Percentiles rank a stretch among this genome's conserved stretches.
Evolutionary conservation across 2,888 invertebrate species (phyloP).

Genomic region (Leucophora obtusa): DNA sequence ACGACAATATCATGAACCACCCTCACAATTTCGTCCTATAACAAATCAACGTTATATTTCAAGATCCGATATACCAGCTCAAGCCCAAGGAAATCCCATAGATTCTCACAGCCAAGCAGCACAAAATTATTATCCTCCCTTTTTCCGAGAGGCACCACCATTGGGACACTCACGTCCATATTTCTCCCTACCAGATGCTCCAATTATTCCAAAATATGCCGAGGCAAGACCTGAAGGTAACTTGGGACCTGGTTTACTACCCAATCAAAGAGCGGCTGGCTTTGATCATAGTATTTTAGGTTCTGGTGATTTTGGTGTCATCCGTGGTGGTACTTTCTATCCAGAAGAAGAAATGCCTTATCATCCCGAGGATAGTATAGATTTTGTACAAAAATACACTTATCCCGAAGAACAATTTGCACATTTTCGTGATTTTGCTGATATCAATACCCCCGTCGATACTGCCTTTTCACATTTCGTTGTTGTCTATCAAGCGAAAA

Average conservation of each 20-base stretch:
- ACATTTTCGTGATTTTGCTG: conserved; percentile 93
- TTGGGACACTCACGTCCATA: conserved; percentile 83
- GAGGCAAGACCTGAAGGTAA: conserved; percentile 77
- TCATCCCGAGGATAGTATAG: conserved; percentile 80
- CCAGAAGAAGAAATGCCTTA: conserved; percentile 84
- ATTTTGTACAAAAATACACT: conserved; percentile 82
- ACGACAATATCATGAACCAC: conserved; percentile 73
- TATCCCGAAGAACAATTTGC: conserved; percentile 91
- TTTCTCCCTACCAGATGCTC: conserved; percentile 81
- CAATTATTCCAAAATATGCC: conserved; percentile 80
- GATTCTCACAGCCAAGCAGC: conserved; percentile 79
- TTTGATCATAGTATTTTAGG: conserved; percentile 84
- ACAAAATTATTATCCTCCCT: conserved; percentile 89
- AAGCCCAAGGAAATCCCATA: conserved; percentile 22
- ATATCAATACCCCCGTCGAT: conserved; percentile 90
- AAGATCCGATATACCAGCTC: conserved; percentile 66
- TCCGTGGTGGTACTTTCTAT: conserved; percentile 91
- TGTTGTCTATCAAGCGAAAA: conserved; percentile 90
- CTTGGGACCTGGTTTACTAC: conserved; percentile 53
- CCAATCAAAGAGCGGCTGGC: conserved; percentile 75
- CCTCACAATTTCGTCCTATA: conserved; percentile 70
- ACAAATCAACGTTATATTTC: conserved; percentile 67
- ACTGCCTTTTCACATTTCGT: conserved; percentile 90
- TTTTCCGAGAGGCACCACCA: conserved; percentile 82
- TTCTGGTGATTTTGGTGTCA: conserved; percentile 92